These are phyloP conservation scores for Nannoperca obscura DNA, from an alignment of 2,797 vertebrate genomes.

Conservation along the genomic window DNA sequence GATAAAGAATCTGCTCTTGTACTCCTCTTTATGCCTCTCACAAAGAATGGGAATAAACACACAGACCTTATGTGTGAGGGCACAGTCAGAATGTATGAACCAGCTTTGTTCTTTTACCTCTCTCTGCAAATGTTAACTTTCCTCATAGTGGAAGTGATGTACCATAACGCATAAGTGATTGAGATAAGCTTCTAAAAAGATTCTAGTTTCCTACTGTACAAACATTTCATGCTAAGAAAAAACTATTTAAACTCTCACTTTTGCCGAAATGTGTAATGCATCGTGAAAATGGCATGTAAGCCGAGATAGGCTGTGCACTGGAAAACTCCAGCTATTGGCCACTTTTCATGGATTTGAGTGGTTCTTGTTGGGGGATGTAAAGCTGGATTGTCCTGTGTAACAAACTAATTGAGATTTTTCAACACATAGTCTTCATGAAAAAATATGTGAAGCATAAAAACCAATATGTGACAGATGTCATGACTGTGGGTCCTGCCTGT, in stretches of 20 bases:
- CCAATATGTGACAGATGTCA: neutral
- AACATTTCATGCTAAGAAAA: neutral
- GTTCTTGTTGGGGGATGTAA: neutral
- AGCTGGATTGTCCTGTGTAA: neutral
- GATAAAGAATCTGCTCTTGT: constrained; percentile 39
- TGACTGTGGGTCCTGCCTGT: neutral
- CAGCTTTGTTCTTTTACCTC: constrained; percentile 5
- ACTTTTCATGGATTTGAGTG: neutral
- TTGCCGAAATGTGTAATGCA: neutral
- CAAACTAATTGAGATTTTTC: neutral
- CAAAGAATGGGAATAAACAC: constrained; percentile 11
- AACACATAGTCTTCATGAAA: neutral
- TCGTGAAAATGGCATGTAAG: neutral
- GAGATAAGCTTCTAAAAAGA: neutral
- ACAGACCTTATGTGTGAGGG: neutral
- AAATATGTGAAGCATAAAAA: constrained; percentile 4
- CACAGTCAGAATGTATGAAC: neutral
- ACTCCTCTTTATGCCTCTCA: constrained; percentile 24
- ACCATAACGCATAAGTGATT: neutral
- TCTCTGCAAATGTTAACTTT: neutral
- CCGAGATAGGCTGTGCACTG: neutral
- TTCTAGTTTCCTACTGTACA: neutral
- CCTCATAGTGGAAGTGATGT: neutral
- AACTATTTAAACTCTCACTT: neutral
- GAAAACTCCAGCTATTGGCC: neutral